Percentiles rank a stretch among this genome's conserved stretches.
phyloP scores from a whole-genome alignment of 2,797 vertebrate species.

The Crocodylus rhombifer region DNA sequence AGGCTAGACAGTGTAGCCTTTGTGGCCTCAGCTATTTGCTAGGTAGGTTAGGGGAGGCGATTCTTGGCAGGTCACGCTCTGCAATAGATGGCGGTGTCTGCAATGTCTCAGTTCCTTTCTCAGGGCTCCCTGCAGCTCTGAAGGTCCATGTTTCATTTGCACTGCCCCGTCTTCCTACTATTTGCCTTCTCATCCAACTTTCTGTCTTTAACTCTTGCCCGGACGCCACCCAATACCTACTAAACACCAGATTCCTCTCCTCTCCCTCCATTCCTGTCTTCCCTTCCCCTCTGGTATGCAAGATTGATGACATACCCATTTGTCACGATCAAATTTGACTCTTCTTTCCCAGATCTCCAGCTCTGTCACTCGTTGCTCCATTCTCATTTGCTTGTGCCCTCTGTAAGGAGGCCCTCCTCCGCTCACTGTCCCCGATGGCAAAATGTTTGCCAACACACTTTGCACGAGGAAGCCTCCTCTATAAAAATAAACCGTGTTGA shows the following conservation, averaged over 20 bases:
- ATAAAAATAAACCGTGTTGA: slow-evolving; percentile 68
- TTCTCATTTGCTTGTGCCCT: not conserved
- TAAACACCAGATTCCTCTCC: not conserved
- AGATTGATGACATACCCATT: not conserved
- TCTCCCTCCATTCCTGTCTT: not conserved
- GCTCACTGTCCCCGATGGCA: not conserved
- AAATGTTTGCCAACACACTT: slow-evolving; percentile 62
- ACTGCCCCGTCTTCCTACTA: not conserved
- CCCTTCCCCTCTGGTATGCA: accelerated
- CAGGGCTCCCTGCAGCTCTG: not conserved
- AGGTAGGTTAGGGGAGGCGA: slow-evolving; percentile 22
- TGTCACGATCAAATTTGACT: not conserved
- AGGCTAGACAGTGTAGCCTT: slow-evolving; percentile 60
- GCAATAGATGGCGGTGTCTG: not conserved
- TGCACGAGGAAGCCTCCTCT: slow-evolving; percentile 65
- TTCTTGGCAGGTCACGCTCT: not conserved
- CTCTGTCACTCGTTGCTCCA: accelerated
- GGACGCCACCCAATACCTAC: slow-evolving; percentile 7
- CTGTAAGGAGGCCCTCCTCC: not conserved
- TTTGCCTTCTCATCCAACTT: not conserved
- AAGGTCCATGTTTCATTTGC: not conserved
- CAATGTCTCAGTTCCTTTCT: not conserved
- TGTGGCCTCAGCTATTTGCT: slow-evolving; percentile 64
- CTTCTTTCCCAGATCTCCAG: not conserved
- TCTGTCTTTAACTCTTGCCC: not conserved